phyloP scores from a whole-genome alignment of 1,140 invertebrate species.

The Ips typographus region DNA sequence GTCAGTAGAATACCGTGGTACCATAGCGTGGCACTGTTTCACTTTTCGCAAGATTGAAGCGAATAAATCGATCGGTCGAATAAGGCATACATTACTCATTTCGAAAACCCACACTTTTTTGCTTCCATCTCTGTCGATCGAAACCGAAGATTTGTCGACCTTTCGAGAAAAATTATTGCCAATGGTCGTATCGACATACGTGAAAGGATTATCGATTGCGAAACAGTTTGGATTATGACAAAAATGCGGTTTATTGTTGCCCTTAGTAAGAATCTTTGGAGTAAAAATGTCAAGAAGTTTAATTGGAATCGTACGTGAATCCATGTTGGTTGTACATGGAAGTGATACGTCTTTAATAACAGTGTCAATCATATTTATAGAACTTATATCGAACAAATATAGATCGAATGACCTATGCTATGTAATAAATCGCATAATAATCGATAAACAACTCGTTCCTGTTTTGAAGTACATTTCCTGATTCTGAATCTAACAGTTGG shows the following conservation, averaged over 20 bases:
- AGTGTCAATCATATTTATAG: neutral
- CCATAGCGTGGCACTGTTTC: too few relatives aligned
- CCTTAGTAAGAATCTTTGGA: neutral
- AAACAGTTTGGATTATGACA: slow-evolving; percentile 1
- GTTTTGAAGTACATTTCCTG: slow-evolving; percentile 13
- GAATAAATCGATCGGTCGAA: too few relatives aligned
- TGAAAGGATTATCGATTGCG: neutral
- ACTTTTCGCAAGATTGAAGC: too few relatives aligned
- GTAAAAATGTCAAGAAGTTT: slow-evolving; percentile 2
- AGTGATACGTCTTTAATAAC: neutral
- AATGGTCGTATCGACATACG: too few relatives aligned
- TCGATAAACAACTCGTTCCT: slow-evolving; percentile 19
- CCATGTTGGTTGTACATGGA: neutral
- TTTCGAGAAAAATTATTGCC: too few relatives aligned
- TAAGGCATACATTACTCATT: too few relatives aligned
- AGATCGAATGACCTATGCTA: neutral
- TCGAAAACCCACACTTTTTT: too few relatives aligned
- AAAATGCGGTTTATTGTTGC: slow-evolving; percentile 5
- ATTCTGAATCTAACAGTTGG: neutral
- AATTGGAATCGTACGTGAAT: slow-evolving; percentile 5
- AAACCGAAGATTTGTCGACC: too few relatives aligned
- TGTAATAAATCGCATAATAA: slow-evolving; percentile 17
- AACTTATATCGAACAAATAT: neutral
- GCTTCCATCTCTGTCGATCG: too few relatives aligned
- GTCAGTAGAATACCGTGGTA: too few relatives aligned